Conservation (phyloP, 1,140 invertebrate genomes). For the Eurosta solidaginis region DNA sequence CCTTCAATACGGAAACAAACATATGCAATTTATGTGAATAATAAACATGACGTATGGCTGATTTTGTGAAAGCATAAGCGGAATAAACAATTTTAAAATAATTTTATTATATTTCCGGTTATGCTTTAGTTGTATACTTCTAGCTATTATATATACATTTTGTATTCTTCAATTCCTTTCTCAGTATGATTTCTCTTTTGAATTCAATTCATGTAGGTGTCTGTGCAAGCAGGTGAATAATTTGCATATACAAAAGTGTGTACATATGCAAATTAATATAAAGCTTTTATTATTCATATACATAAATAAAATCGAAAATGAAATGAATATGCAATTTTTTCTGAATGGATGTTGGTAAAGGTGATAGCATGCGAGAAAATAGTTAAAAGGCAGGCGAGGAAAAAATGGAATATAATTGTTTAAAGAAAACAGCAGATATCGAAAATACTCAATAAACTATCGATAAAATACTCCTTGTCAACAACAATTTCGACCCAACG, state of each 20-base stretch:
- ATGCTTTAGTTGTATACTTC: neutral
- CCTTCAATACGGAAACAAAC: too few species aligned
- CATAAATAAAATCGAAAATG: slow-evolving; percentile 15
- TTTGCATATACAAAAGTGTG: neutral
- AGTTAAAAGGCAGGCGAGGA: neutral
- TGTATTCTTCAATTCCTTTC: neutral
- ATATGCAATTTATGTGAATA: slow-evolving; percentile 11
- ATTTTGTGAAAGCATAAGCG: neutral
- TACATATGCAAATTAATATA: neutral
- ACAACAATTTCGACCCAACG: too few species aligned
- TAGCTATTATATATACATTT: neutral
- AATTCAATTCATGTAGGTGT: neutral
- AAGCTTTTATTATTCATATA: neutral
- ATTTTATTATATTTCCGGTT: neutral
- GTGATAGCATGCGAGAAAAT: too few species aligned
- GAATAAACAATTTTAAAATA: neutral
- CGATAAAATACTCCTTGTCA: too few species aligned
- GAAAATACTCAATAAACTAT: too few species aligned
- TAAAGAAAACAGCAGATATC: too few species aligned
- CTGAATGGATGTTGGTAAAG: neutral
- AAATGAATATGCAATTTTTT: neutral
- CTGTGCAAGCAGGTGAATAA: neutral
- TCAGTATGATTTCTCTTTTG: neutral
- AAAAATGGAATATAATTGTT: too few species aligned
- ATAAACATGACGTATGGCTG: slow-evolving; percentile 2